Evolutionary conservation across 2,888 invertebrate species (phyloP), one percentile per base, ranked within the genome.

Genomic region (Cantharis rufa): DNA sequence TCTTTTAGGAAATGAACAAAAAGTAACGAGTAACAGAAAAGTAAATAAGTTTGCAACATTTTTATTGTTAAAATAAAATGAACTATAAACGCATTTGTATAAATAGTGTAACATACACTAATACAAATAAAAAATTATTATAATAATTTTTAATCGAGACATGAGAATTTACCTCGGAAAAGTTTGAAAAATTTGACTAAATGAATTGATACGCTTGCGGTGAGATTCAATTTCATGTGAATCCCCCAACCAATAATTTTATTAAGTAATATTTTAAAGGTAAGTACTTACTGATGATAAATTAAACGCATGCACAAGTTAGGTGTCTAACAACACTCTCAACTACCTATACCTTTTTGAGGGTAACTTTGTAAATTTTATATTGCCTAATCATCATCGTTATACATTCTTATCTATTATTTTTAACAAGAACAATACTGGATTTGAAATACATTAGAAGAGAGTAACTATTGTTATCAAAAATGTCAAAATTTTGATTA

Each of bases 381-480:
- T 13, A 48, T 72, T 61, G 18, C 61, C 61, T 66, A 72, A 66
- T 24, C 21, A 28, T 27, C 62, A 13, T 69, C 16, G 16, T 63
- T 62, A 70, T 48, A 15, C 61, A 61, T 63, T 70, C 32, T 62
- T 70, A 63, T 66, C 28, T 48, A 70, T 69, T 72, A 68, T 71
- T 69, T 75, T 75, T 27, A 75, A 62, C 68, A 72, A 75, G 75
- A 75, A 71, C 71, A 75, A 75, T 75, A 75, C 72, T 75, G 75
- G 62, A 62, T 69, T 73, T 73, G 28, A 69, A 69, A 74, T 74
- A 74, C 74, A 62, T 62, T 74, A 70, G 69, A 16, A 68, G 69
- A 72, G 68, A 70, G 70, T 24, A 61, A 15, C 62, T 27, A n/a
- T 73, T 74, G 15, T 69, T 73, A 62, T 24, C 11, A 28, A 62